phyloP scores from a whole-genome alignment of 1,140 invertebrate genomes.

The Dinoponera quadriceps region DNA sequence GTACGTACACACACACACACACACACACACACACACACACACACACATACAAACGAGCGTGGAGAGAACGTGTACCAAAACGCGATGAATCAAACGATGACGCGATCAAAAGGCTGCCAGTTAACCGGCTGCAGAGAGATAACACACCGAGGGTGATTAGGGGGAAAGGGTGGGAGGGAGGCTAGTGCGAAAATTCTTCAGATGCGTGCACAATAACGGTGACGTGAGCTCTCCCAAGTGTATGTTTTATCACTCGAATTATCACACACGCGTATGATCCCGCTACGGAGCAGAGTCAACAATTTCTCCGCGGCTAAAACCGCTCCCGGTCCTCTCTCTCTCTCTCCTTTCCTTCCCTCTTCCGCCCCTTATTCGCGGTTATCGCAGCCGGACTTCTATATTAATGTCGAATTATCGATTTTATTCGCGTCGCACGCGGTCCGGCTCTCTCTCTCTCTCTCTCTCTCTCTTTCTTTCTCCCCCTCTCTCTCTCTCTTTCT shows the following conservation, averaged over 20 bases:
- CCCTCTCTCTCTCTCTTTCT: no score
- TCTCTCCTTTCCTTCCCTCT: neutral
- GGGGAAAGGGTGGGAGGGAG: no score
- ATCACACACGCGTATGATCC: no score
- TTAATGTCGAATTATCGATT: conserved; percentile 54
- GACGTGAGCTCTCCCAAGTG: no score
- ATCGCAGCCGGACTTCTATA: conserved; percentile 21
- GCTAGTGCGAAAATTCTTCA: neutral
- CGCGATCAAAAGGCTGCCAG: conserved; percentile 5
- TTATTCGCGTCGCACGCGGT: conserved; percentile 34
- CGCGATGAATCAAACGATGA: conserved; percentile 27
- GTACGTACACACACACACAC: no score
- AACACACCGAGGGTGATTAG: neutral
- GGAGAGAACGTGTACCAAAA: neutral
- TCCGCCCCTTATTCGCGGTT: neutral
- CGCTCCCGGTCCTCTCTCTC: no score
- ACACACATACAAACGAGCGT: no score
- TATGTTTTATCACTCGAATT: no score
- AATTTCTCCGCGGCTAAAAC: neutral
- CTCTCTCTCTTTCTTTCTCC: no score
- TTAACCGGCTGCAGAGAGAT: neutral
- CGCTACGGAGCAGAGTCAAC: neutral
- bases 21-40: no score
- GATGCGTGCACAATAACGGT: neutral
- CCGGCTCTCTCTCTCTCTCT: conserved; percentile 32